phyloP scores from a whole-genome alignment of 2,888 invertebrate genomes.

The Hirtodrosophila trivittata region DNA sequence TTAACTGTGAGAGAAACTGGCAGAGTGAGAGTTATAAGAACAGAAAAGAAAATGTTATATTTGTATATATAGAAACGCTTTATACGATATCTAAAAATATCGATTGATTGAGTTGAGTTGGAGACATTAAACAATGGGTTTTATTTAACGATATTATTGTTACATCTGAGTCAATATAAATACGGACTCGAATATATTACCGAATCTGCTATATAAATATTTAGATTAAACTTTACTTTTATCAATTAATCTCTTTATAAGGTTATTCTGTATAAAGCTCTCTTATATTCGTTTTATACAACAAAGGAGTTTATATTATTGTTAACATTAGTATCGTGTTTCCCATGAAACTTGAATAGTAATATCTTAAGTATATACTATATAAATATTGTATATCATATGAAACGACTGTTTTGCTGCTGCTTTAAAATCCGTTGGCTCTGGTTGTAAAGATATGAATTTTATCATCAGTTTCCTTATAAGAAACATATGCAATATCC shows the following conservation, averaged over 20 bases:
- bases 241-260: slow-evolving; percentile 29
- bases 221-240: slow-evolving; percentile 26
- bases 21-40: neutral
- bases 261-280: slow-evolving; percentile 30
- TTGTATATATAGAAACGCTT: no score
- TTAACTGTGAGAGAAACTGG: neutral
- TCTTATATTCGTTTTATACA: no score
- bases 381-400: slow-evolving; percentile 36
- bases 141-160: no score
- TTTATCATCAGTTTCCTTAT: slow-evolving; percentile 28
- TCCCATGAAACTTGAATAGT: slow-evolving; percentile 25
- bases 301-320: slow-evolving; percentile 15
- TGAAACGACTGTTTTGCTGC: slow-evolving; percentile 8
- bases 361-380: slow-evolving; percentile 21
- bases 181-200: neutral
- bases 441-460: slow-evolving; percentile 8
- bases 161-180: neutral
- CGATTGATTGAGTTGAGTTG: no score
- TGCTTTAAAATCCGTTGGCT: slow-evolving; percentile 9
- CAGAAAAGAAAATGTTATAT: neutral
- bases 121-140: no score
- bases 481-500: slow-evolving; percentile 14
- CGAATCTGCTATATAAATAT: slow-evolving; percentile 35
- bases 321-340: slow-evolving; percentile 19
- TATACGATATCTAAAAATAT: no score